Conservation (phyloP, 2,888 invertebrate genomes). For the Trissoscelio sp. region DNA sequence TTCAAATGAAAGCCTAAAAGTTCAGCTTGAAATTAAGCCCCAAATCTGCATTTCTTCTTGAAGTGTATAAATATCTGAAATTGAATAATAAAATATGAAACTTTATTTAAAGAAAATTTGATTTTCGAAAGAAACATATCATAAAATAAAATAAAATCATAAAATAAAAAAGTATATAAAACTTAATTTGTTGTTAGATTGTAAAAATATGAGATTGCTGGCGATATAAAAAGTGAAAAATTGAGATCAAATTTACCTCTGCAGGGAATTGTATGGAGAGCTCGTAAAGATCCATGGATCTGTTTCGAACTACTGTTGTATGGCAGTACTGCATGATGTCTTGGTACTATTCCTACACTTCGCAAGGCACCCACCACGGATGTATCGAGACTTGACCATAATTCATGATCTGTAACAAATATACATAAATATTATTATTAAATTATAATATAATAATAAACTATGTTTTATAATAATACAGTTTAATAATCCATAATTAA, state of each 20-base stretch:
- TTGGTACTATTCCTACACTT: conserved; percentile 84
- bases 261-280: conserved; percentile 83
- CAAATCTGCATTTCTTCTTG: too few species aligned
- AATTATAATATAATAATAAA: too few species aligned
- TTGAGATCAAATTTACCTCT: conserved; percentile 81
- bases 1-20: too few species aligned
- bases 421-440: too few species aligned
- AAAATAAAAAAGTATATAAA: neutral
- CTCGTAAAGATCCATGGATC: conserved; percentile 82
- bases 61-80: too few species aligned
- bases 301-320: conserved; percentile 82
- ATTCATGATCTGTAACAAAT: conserved; percentile 84
- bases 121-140: neutral
- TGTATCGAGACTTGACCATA: conserved; percentile 85
- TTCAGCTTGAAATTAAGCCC: too few species aligned
- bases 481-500: too few species aligned
- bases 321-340: conserved; percentile 84
- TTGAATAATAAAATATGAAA: too few species aligned
- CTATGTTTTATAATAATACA: too few species aligned
- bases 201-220: neutral
- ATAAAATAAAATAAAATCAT: neutral
- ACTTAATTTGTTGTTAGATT: neutral
- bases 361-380: conserved; percentile 84
- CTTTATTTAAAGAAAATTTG: too few species aligned
- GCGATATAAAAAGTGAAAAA: neutral